Evolutionary conservation across 2,113 vertebrate genomes (phyloP), one percentile per base, ranked within the genome.

Genomic region (Gadus macrocephalus): DNA sequence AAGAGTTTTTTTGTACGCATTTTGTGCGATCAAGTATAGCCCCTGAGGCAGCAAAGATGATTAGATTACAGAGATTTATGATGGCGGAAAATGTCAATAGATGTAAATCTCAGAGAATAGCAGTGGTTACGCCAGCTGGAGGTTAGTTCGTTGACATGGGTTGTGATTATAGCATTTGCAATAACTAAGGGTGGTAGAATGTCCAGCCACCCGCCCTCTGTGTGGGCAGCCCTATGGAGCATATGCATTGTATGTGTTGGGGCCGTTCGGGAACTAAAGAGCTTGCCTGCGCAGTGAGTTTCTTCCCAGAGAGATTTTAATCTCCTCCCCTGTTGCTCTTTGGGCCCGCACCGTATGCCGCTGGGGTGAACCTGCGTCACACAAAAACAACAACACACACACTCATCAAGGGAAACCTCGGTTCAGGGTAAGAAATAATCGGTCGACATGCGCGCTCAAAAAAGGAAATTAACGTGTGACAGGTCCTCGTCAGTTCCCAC

Each of bases 401-500:
- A 14, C 42, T 9, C 42, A 14, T 49, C 9, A 11, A 49, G 5
- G 42, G 42, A 49, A 49, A 49, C 42, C 42, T 49, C 42, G 11
- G 12, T 49, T 49, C 42, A 49, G 42, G 42, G 11, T 49, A 17
- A 58, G 3, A 58, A 58, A 58, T 17, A 58, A n/a, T 16, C n/a
- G 9, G 55, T 58, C 15, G n/a, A 58, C 55, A 58, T 58, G 7
- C n/a, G 55, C 17, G n/a, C 55, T 17, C 3, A 58, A 58, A 58
- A 58, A 58, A 17, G n/a, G 4, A 58, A 58, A 58, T 5, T 55
- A 55, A 55, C 5, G 9, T 70, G 78, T 75, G 74, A 80, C 68
- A 74, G 78, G 80, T 74, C 78, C 78, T 74, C 68, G 9, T 75
- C 78, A 87, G 77, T 72, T 89, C 85, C 20, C 20, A 20, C 20